Evolutionary conservation across 2,888 invertebrate species (phyloP).

Genomic region (Herminia tarsipennalis): DNA sequence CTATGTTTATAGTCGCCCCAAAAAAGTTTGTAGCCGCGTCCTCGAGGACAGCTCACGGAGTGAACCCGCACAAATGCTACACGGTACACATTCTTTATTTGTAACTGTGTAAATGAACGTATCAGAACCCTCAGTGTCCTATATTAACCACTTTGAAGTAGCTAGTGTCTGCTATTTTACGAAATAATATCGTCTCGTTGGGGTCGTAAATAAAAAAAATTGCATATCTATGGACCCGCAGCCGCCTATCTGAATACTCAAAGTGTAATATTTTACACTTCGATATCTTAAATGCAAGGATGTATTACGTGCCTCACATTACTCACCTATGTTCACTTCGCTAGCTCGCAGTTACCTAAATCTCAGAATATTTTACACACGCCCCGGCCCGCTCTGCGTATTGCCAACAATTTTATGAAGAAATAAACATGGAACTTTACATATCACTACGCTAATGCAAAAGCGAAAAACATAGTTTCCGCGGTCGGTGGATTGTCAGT

Average conservation of each 20-base stretch:
- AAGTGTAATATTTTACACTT: conserved; percentile 63
- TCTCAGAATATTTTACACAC: conserved; percentile 25
- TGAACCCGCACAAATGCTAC: conserved; percentile 6
- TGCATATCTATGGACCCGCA: conserved; percentile 50
- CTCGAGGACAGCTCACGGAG: conserved; percentile 15
- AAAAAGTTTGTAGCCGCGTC: conserved; percentile 31
- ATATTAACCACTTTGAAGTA: conserved; percentile 25
- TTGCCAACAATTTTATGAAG: conserved; percentile 28
- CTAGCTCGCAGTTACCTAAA: conserved; percentile 29
- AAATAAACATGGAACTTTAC: conserved; percentile 39
- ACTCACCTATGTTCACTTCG: conserved; percentile 36
- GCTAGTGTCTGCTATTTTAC: conserved; percentile 42
- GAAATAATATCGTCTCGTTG: conserved; percentile 50
- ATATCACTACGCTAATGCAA: conserved; percentile 35
- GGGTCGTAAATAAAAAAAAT: conserved; percentile 57
- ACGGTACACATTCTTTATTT: conserved; percentile 7
- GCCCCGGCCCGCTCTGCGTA: conserved; percentile 9
- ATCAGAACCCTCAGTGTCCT: conserved; percentile 10
- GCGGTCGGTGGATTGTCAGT: conserved; percentile 56
- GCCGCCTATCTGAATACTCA: conserved; percentile 55
- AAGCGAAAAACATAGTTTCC: conserved; percentile 49
- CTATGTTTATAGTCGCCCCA: conserved; percentile 27
- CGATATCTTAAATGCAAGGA: conserved; percentile 64
- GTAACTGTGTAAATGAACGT: neutral
- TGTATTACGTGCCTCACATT: conserved; percentile 59